These are phyloP conservation scores for Drosophila mayri DNA, from an alignment of 1,140 invertebrate genomes.

Conservation along the genomic window DNA sequence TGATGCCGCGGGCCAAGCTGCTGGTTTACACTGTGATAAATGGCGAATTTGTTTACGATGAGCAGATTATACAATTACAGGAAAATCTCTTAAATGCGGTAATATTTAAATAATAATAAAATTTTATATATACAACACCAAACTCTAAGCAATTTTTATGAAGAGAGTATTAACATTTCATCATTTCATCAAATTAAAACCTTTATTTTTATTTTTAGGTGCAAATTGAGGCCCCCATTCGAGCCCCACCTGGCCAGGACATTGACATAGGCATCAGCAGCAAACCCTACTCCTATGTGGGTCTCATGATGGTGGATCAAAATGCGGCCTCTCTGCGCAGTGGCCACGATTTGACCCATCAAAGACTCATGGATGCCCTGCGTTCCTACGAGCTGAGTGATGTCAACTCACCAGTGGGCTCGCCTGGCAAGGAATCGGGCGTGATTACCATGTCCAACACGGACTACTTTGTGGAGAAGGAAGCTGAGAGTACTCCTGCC, in stretches of 20 bases:
- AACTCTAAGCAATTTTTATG: not conserved
- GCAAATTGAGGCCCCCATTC: conserved; percentile 85
- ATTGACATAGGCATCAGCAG: conserved; percentile 91
- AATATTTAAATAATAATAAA: conserved; percentile 56
- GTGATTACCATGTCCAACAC: conserved; percentile 82
- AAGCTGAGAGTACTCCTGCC: conserved; percentile 63
- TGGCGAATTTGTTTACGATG: conserved; percentile 94
- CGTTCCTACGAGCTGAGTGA: conserved; percentile 83
- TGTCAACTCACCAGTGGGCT: conserved; percentile 73
- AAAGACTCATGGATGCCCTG: conserved; percentile 84
- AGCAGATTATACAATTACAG: conserved; percentile 91
- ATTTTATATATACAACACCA: too few relatives aligned
- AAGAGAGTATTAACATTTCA: not conserved
- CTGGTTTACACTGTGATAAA: conserved; percentile 92
- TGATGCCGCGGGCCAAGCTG: conserved; percentile 93
- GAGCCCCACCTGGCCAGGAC: conserved; percentile 89
- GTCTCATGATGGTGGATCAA: conserved; percentile 94
- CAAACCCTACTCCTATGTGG: conserved; percentile 94
- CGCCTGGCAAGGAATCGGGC: conserved; percentile 80
- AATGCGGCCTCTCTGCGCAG: conserved; percentile 91
- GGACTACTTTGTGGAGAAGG: conserved; percentile 76
- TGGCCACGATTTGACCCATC: conserved; percentile 81
- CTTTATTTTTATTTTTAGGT: conserved; percentile 24
- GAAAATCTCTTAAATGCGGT: conserved; percentile 92
- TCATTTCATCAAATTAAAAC: not conserved